phyloP scores from a whole-genome alignment of 2,888 invertebrate genomes.

The Synanthedon vespiformis region DNA sequence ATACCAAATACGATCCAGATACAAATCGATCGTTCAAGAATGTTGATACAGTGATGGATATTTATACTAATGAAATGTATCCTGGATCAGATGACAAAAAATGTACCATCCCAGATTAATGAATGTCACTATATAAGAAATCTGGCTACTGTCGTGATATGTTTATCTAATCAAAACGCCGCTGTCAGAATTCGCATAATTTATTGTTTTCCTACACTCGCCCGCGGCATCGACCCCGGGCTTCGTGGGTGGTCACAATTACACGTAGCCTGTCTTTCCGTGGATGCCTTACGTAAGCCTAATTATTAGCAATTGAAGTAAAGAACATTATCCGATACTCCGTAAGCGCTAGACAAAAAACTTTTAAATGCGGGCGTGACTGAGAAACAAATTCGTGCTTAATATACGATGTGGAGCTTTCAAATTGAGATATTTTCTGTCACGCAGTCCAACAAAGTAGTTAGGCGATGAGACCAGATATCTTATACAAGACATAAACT shows the following conservation, averaged over 20 bases:
- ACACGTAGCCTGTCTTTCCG: constrained; percentile 24
- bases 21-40: too few species aligned
- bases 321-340: constrained; percentile 26
- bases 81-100: too few species aligned
- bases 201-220: constrained; percentile 16
- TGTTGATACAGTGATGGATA: too few species aligned
- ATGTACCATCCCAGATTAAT: too few species aligned
- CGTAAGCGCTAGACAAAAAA: constrained; percentile 27
- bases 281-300: constrained; percentile 26
- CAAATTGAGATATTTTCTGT: constrained; percentile 23
- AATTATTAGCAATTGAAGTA: constrained; percentile 46
- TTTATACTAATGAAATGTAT: too few species aligned
- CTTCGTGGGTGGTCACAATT: constrained; percentile 48
- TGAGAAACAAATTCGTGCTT: not conserved
- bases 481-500: too few species aligned
- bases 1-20: too few species aligned
- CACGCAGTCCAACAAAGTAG: too few species aligned
- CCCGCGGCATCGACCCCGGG: constrained; percentile 11
- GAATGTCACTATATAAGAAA: constrained; percentile 1
- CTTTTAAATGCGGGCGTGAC: constrained; percentile 17
- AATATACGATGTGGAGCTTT: constrained; percentile 24
- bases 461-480: too few species aligned
- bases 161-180: constrained; percentile 17
- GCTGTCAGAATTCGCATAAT: constrained; percentile 32
- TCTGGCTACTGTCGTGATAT: constrained; percentile 12